Conservation (phyloP, 2,888 invertebrate genomes). For the Drosophila cracens region DNA sequence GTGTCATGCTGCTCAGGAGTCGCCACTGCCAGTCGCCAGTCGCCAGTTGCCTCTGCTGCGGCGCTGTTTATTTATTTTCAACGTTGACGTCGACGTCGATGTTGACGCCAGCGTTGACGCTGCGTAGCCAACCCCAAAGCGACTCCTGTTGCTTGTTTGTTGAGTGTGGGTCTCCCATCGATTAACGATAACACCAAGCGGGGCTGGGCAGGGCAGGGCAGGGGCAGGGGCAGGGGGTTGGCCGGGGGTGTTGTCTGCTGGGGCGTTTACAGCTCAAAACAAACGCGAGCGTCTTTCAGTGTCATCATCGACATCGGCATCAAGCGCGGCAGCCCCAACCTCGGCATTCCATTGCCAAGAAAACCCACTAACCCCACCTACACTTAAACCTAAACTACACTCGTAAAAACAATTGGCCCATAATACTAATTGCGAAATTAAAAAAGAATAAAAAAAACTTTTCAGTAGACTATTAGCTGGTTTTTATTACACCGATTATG, state of each 20-base stretch:
- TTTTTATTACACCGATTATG: not conserved
- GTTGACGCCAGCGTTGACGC: conserved; percentile 5
- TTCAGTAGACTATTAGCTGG: not conserved
- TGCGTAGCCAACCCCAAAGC: conserved; percentile 52
- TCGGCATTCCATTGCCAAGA: conserved; percentile 45
- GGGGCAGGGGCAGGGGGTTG: not conserved
- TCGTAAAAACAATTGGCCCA: conserved; percentile 48
- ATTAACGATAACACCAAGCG: conserved; percentile 72
- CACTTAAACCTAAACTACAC: conserved; percentile 28
- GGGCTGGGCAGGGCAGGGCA: not conserved
- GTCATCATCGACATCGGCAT: conserved; percentile 62
- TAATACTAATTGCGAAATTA: not conserved
- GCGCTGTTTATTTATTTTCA: conserved; percentile 22
- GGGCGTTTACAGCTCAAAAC: conserved; percentile 24
- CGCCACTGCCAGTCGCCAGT: conserved; percentile 53
- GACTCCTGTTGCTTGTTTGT: conserved; percentile 75
- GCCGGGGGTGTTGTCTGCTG: not conserved
- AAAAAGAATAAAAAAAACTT: conserved; percentile 7
- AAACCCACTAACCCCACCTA: not conserved
- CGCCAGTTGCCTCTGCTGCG: conserved; percentile 15
- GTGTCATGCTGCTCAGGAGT: conserved; percentile 70
- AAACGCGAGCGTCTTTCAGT: conserved; percentile 52
- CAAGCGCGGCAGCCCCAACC: conserved; percentile 24
- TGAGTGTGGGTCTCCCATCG: conserved; percentile 73
- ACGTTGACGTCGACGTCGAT: not conserved